Percentiles rank a stretch among this genome's conserved stretches.
These are phyloP conservation scores for Plecotus auritus DNA, from an alignment of 2,113 vertebrate genomes.

Conservation along the genomic window DNA sequence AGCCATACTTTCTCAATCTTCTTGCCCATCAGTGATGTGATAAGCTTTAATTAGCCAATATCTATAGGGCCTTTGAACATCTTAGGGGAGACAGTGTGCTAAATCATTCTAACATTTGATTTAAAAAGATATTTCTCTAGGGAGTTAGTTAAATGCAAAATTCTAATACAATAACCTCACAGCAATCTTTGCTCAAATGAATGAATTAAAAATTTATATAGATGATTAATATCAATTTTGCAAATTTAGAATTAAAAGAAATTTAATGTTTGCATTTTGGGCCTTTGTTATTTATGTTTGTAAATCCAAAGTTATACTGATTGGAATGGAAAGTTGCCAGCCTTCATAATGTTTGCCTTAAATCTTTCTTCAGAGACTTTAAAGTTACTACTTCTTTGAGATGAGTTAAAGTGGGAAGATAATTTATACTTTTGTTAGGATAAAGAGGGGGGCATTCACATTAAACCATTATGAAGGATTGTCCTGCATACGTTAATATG, in stretches of 20 bases:
- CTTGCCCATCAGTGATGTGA: background rate
- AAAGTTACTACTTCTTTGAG: background rate
- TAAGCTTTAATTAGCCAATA: background rate
- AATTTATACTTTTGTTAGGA: background rate
- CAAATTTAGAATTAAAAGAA: slow-evolving; percentile 6
- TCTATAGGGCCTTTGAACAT: background rate
- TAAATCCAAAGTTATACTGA: background rate
- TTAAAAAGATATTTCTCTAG: background rate
- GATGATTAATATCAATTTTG: background rate
- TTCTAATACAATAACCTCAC: background rate
- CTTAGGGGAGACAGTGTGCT: background rate
- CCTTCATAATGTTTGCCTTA: background rate
- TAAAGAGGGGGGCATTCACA: background rate
- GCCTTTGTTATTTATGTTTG: slow-evolving; percentile 2
- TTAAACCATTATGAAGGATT: background rate
- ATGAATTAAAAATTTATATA: background rate
- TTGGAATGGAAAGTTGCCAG: background rate
- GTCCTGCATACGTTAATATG: background rate
- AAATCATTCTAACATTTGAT: background rate
- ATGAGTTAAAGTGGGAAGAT: background rate
- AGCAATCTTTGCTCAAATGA: background rate
- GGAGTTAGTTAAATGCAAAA: background rate
- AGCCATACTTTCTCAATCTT: background rate
- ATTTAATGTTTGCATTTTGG: background rate
- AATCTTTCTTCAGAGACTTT: background rate